Base-by-base conservation (phyloP, 1,140 invertebrate genomes). In the Ylistrum balloti region DNA sequence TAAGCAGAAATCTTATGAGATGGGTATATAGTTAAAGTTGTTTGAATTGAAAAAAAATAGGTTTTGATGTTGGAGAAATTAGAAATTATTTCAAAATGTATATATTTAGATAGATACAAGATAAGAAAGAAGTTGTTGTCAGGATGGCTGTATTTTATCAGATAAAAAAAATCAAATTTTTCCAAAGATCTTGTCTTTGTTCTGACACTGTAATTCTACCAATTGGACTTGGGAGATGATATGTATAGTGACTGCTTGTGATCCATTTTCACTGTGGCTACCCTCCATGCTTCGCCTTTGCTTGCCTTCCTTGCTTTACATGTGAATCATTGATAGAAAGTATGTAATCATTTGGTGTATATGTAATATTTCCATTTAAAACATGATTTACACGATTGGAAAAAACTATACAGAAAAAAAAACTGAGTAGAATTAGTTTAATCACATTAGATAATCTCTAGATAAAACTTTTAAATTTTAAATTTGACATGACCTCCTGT, bases 241-340 rank as follows among this genome's bases (percentile, higher is more conserved):
- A 38, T 38, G 13, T 38, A 13, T 38, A 74, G 45, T 74, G n/a
- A 74, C 7, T 28, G 56, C 56, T 74, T 74, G 15, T 74, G 17
- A 28, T 28, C 28, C 56, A 74, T 74, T 11, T 74, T 74, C n/a
- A 28, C 56, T 38, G 35, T 38, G 35, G 35, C 35, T 17, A 28
- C 5, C n/a, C 3, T 28, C 22, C 56, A 74, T 74, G 56, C 56
- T 74, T 74, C 9, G 45, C 45, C n/a, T 74, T 74, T 33, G 33
- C 88, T 85, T 41, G 88, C 48, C 28, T 56, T 33, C 33, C 34
- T 56, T 45, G 33, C 33, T 87, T 87, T 33, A 56, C 15, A n/a
- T 89, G 28, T 87, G 33, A 86, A 34, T 33, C 86, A 33, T 34
- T 34, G 33, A 10, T 86, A 34, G 1, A 86, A 22, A n/a, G n/a